Base-by-base conservation (phyloP, 2,888 invertebrate species). In the Lithophane ornitopus region DNA sequence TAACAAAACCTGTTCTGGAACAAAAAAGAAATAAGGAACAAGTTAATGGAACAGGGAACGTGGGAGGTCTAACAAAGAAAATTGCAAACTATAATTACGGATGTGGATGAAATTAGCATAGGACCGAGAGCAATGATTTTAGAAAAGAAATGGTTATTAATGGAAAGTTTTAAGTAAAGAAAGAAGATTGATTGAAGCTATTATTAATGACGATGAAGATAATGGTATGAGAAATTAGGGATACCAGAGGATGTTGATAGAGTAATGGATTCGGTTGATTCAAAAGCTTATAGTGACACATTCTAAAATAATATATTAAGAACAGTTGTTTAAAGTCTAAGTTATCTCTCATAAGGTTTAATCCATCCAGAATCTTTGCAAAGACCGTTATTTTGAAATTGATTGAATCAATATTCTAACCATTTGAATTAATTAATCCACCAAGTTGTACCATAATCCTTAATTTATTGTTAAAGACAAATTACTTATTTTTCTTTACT, bases 61-160 rank as follows among this genome's bases (percentile, higher is more conserved):
- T 80, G 82, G 80, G 83, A 75, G 84, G 84, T 80, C 80, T 56
- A 59, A 72, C 69, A 67, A 82, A 78, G 70, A 65, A 78, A 66
- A 81, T 62, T 72, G 28, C 69, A 70, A 71, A 81, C 44, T 65
- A 56, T 69, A 69, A 71, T 65, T 69, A 80, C 11, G 4, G 34
- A 26, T 72, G 39, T 39, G 65, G 54, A 52, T 61, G 28, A 34
- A 9, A 66, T 81, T 28, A 59, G 49, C 46, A 44, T 54, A 72
- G 26, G 46, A 8, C 49, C 34, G 4, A 26, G 56, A 73, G 16
- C 69, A 59, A 68, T 49, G 0, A 65, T 49, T 65, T 39, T 11
- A 56, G 66, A 34, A 63, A 74, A 78, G 62, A 74, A 63, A 78
- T 41, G 54, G 41, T 54, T 70, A 66, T 28, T 62, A 62, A 49